Percentiles rank a stretch among this genome's conserved stretches.
Evolutionary conservation across 2,888 invertebrate genomes (phyloP).

Genomic region (Eupithecia insigniata): DNA sequence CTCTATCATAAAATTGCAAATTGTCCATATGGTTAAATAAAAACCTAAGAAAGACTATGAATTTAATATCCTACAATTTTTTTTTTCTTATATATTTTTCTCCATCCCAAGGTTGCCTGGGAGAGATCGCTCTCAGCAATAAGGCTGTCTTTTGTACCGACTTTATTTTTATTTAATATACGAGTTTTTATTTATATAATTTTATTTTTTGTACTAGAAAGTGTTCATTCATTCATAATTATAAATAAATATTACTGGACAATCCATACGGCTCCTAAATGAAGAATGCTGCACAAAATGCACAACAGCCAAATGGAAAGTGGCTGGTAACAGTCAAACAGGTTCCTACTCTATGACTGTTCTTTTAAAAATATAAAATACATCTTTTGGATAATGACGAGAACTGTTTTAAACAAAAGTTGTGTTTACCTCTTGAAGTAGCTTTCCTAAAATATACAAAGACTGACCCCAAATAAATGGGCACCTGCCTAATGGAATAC

Average conservation of each 20-base stretch:
- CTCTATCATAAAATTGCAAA: background rate
- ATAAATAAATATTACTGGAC: no score
- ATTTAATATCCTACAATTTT: background rate
- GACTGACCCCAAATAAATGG: slow-evolving; percentile 99
- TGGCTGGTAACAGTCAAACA: background rate
- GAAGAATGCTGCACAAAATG: background rate
- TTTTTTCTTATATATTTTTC: no score
- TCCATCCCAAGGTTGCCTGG: no score
- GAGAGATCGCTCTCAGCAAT: no score
- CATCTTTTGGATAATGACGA: background rate
- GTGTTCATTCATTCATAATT: no score
- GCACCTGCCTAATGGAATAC: slow-evolving; percentile 93
- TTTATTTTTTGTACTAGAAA: no score
- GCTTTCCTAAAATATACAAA: slow-evolving; percentile 96
- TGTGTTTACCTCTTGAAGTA: slow-evolving; percentile 92
- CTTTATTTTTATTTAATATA: no score
- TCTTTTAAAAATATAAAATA: no score
- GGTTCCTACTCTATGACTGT: no score
- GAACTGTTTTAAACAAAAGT: background rate
- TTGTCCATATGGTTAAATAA: background rate
- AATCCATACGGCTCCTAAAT: no score
- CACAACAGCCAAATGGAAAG: background rate
- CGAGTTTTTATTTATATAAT: no score
- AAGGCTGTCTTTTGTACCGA: no score
- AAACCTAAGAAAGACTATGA: background rate